A percentile compares a stretch with the other conserved stretches of the same genome.
These are phyloP conservation scores for Myxocyprinus asiaticus DNA, from an alignment of 2,113 vertebrate species.

Conservation along the genomic window DNA sequence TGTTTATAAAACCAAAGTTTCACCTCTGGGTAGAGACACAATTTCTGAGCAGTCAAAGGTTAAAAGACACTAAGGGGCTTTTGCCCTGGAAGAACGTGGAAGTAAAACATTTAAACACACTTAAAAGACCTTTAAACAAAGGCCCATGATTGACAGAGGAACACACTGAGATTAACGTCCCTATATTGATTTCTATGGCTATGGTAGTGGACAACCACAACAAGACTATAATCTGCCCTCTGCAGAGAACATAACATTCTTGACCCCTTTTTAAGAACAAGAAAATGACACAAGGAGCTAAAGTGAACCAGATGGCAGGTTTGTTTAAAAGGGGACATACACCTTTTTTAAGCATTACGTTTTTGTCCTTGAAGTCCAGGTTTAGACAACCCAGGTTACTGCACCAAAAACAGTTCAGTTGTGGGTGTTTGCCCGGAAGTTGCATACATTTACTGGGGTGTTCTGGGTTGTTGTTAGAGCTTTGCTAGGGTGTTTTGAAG, in stretches of 20 bases:
- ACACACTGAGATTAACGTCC: slow-evolving; percentile 5
- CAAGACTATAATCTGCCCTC: background rate
- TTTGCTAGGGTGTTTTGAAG: too few species aligned
- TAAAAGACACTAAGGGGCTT: slow-evolving; percentile 31
- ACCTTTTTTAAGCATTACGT: too few species aligned
- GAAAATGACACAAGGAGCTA: background rate
- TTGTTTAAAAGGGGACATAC: too few species aligned
- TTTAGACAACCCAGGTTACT: too few species aligned
- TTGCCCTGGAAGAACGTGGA: slow-evolving; percentile 26
- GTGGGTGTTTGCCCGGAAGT: too few species aligned
- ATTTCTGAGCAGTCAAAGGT: slow-evolving; percentile 35
- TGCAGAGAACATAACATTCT: background rate
- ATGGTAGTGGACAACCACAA: background rate
- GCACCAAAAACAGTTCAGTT: too few species aligned
- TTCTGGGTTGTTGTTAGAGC: too few species aligned
- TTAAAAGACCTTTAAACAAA: slow-evolving; percentile 17
- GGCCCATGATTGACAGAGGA: slow-evolving; percentile 12
- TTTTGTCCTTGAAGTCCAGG: too few species aligned
- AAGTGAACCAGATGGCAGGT: background rate
- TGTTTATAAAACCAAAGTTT: slow-evolving; percentile 26
- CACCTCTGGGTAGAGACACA: slow-evolving; percentile 8
- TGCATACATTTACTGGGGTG: too few species aligned
- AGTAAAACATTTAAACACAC: background rate
- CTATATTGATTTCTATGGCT: background rate
- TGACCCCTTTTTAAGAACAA: background rate